Percentiles rank a stretch among this genome's conserved stretches.
Evolutionary conservation across 1,140 invertebrate genomes (phyloP).

Genomic region (Stegodyphus dumicola): DNA sequence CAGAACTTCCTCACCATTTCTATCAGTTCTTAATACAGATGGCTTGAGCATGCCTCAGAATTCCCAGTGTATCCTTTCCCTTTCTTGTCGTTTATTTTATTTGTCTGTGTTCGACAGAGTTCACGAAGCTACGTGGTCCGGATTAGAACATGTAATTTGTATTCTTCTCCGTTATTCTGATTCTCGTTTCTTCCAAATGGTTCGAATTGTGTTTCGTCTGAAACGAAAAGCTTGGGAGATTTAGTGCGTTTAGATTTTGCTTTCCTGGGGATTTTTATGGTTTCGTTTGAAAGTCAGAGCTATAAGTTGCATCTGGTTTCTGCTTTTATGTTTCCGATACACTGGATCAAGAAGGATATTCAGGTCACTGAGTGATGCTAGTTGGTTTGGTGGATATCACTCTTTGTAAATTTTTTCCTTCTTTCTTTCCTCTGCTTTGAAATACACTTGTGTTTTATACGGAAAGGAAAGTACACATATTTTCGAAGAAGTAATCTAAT

Average conservation of each 20-base stretch:
- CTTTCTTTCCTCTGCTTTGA: too few relatives aligned
- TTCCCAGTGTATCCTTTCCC: neutral
- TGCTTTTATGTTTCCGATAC: neutral
- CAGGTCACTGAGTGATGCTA: neutral
- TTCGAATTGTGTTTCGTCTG: conserved; percentile 20
- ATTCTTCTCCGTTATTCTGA: conserved; percentile 16
- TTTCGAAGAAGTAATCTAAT: too few relatives aligned
- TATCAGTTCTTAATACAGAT: too few relatives aligned
- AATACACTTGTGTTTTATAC: too few relatives aligned
- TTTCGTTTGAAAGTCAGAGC: neutral
- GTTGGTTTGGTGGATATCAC: too few relatives aligned
- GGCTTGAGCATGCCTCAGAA: too few relatives aligned
- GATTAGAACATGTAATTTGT: conserved; percentile 32
- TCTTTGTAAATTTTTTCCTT: too few relatives aligned
- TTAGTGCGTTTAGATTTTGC: conserved; percentile 17
- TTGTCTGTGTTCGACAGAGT: conserved; percentile 4
- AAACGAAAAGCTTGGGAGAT: conserved; percentile 11
- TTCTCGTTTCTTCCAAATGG: conserved; percentile 18
- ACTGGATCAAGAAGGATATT: conserved; percentile 2
- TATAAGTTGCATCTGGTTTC: conserved; percentile 33
- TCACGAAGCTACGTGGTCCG: conserved; percentile 5
- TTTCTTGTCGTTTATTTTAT: conserved; percentile 4
- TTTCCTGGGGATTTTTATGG: neutral
- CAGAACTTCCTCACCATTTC: too few relatives aligned
- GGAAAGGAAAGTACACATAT: too few relatives aligned